phyloP scores from a whole-genome alignment of 2,797 vertebrate species.

The Sebastes taczanowskii region DNA sequence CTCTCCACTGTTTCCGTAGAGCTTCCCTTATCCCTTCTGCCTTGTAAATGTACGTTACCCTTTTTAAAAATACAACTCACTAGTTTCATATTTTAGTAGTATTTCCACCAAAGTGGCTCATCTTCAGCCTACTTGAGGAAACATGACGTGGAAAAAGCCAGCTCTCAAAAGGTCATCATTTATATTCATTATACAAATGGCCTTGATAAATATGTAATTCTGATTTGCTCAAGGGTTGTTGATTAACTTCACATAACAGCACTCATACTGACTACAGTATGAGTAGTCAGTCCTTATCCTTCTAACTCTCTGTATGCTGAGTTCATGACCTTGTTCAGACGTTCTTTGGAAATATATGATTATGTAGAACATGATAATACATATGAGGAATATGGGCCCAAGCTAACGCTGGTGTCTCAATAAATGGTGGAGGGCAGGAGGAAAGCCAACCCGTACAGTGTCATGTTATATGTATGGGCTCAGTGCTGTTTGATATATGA shows the following conservation, averaged over 20 bases:
- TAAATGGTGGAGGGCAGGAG: too few relatives aligned
- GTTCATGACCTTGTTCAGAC: not conserved
- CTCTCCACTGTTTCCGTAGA: not conserved
- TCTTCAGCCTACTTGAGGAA: constrained; percentile 40
- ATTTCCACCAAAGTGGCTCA: constrained; percentile 25
- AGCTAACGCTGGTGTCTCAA: not conserved
- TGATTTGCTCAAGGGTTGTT: constrained; percentile 64
- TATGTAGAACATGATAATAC: not conserved
- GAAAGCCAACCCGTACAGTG: too few relatives aligned
- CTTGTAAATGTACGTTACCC: not conserved
- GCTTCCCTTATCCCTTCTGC: not conserved
- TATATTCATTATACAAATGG: constrained; percentile 66
- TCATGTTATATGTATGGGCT: too few relatives aligned
- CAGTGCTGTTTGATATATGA: too few relatives aligned
- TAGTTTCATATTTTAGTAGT: constrained; percentile 9
- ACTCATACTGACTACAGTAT: not conserved
- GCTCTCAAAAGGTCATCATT: constrained; percentile 64
- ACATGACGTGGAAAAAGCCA: constrained; percentile 23
- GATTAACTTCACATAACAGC: constrained; percentile 66
- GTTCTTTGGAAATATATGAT: not conserved
- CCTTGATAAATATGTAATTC: constrained; percentile 58
- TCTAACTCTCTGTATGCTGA: constrained; percentile 3
- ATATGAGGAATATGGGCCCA: not conserved
- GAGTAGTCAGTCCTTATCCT: constrained; percentile 7
- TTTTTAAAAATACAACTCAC: not conserved